These are phyloP conservation scores for Oreochromis tanganicae DNA, from an alignment of 2,113 vertebrate genomes.

Conservation along the genomic window DNA sequence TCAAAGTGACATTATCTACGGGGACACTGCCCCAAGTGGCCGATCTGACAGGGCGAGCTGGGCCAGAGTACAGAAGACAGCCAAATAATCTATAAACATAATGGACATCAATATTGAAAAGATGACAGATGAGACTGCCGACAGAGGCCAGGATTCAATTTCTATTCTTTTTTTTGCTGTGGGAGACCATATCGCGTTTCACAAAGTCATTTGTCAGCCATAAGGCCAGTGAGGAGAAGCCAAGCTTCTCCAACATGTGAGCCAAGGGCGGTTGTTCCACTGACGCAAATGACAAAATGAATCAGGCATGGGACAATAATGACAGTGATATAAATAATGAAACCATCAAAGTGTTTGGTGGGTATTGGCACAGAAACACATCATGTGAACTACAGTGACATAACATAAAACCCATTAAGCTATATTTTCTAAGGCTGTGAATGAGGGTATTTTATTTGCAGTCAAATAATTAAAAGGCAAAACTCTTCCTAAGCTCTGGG, in stretches of 20 bases:
- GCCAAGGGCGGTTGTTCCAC: slow-evolving; percentile 49
- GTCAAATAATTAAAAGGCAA: not conserved
- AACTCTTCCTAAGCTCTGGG: not conserved
- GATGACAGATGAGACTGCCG: slow-evolving; percentile 65
- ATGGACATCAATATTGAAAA: slow-evolving; percentile 68
- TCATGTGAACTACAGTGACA: not conserved
- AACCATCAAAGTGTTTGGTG: slow-evolving; percentile 25
- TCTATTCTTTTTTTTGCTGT: slow-evolving; percentile 36
- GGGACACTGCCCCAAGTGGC: slow-evolving; percentile 49
- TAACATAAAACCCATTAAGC: not conserved
- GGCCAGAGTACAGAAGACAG: slow-evolving; percentile 43
- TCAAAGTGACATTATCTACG: slow-evolving; percentile 57
- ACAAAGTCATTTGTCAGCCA: slow-evolving; percentile 55
- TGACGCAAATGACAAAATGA: slow-evolving; percentile 55
- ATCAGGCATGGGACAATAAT: slow-evolving; percentile 40
- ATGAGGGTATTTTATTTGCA: not conserved
- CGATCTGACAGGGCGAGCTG: slow-evolving; percentile 32
- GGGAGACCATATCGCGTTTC: slow-evolving; percentile 48
- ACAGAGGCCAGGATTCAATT: slow-evolving; percentile 63
- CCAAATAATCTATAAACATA: slow-evolving; percentile 65
- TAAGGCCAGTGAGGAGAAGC: slow-evolving; percentile 44
- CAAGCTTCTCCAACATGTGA: slow-evolving; percentile 36
- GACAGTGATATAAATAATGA: slow-evolving; percentile 45
- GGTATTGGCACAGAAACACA: slow-evolving; percentile 4
- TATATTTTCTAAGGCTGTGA: not conserved